Conservation (phyloP, 2,113 vertebrate species). For the Lamprotornis superbus region DNA sequence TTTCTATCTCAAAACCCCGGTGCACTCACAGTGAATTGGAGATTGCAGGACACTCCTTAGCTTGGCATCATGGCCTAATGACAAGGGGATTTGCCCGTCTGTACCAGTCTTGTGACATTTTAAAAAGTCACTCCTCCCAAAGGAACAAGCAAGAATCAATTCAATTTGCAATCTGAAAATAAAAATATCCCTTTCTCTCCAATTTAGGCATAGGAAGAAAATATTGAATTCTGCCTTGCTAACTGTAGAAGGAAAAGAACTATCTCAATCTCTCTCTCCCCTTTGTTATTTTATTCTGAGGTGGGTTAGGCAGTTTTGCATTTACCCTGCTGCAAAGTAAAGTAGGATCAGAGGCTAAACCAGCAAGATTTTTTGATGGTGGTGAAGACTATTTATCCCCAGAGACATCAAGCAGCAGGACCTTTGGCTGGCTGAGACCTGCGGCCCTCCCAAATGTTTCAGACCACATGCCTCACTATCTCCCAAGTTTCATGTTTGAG, state of each 20-base stretch:
- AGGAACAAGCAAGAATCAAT: neutral
- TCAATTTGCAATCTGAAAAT: neutral
- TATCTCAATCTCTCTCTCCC: neutral
- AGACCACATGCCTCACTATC: neutral
- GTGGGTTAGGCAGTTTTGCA: neutral
- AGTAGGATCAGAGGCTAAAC: neutral
- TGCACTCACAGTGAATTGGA: neutral
- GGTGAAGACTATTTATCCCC: neutral
- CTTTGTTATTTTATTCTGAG: neutral
- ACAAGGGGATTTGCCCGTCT: neutral
- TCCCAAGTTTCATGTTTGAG: neutral
- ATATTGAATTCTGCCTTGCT: neutral
- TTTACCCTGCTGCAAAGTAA: neutral
- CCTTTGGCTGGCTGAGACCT: neutral
- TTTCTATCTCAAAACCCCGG: neutral
- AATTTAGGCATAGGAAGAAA: neutral
- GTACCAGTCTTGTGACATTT: neutral
- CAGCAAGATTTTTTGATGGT: neutral
- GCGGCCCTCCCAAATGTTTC: neutral
- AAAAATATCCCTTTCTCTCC: neutral
- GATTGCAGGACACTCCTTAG: neutral
- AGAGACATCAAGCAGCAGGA: rapidly evolving
- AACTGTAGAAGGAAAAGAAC: neutral
- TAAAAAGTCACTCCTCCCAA: constrained; percentile 9
- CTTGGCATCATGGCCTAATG: neutral